A percentile compares a stretch with the other conserved stretches of the same genome.
phyloP scores from a whole-genome alignment of 2,888 invertebrate species.

The Adineta ricciae region DNA sequence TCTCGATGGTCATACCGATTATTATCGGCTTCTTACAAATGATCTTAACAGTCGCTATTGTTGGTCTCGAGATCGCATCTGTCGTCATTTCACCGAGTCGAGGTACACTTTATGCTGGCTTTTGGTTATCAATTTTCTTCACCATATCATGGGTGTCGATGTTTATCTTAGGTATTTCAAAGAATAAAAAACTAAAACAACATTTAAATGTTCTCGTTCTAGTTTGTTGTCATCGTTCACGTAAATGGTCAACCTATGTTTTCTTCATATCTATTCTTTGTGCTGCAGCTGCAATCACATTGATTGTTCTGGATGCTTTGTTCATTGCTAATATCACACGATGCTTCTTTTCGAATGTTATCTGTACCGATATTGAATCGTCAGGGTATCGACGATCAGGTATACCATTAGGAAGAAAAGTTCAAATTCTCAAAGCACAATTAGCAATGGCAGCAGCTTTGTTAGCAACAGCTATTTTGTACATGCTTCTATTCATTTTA shows the following conservation, averaged over 20 bases:
- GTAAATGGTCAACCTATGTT: not conserved
- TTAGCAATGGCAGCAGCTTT: not conserved
- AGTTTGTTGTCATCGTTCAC: conserved; percentile 20
- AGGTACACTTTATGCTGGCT: conserved; percentile 11
- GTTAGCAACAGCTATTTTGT: not conserved
- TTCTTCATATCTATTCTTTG: not conserved
- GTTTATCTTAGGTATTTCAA: not conserved
- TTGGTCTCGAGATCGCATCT: conserved; percentile 10
- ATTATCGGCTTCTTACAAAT: not conserved
- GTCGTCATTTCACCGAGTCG: not conserved
- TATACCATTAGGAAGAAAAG: not conserved
- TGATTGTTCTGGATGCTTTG: not conserved
- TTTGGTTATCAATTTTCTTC: not conserved
- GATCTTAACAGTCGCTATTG: conserved; percentile 3
- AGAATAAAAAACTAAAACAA: not conserved
- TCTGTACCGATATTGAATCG: not conserved
- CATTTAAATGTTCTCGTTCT: not conserved
- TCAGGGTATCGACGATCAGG: not conserved
- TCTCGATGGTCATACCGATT: not conserved
- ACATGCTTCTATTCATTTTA: not conserved
- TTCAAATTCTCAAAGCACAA: not conserved
- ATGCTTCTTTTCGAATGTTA: not conserved
- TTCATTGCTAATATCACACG: not conserved
- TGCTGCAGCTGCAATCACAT: not conserved
- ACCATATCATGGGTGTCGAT: not conserved